Base-by-base conservation (phyloP, 2,888 invertebrate genomes). In the Prionchulus punctatus region DNA sequence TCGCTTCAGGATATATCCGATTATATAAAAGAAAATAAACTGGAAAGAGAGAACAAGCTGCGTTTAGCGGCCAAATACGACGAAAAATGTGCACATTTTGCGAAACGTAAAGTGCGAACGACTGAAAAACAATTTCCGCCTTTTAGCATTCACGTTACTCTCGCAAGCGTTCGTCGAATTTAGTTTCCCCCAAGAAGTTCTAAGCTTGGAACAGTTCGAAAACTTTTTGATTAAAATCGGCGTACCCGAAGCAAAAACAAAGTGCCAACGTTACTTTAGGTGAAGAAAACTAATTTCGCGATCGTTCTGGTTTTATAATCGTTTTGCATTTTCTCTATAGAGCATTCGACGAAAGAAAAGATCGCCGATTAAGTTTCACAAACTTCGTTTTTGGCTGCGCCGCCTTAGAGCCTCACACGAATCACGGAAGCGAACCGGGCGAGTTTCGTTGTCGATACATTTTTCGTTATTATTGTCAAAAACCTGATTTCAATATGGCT, bases 381-480 rank as follows among this genome's bases (percentile, higher is more conserved):
- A 81, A 82, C 64, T 70, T 79, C 59, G 65, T 82, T 60, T 71
- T 79, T 60, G 81, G 83, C 66, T 63, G 79, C 30, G 81, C 82
- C 1, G 80, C 81, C 0, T 68, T 81, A 61, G 83, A 84, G 64
- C 81, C 82, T 0, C 68, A 66, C 42, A 82, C 82, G 0, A 78
- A 76, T 50, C 82, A 83, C 70, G 80, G 78, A 23, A 81, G 81
- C 0, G 63, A 76, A 30, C 74, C 81, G 0, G 82, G 81, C 0
- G 83, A 83, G 69, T 75, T 82, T 61, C 73, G 83, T 36, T 82
- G 82, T 69, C 74, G 80, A 64, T 83, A 81, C 65, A 82, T 83
- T 60, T 83, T 83, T 66, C 76, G 80, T 73, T 83, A 77, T 62
- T 72, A 70, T 62, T 69, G 71, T 54, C 47, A 31, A 21, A 18